Evolutionary conservation across 2,113 vertebrate genomes (phyloP), one percentile per base, ranked within the genome.

Genomic region (Colossoma macropomum): DNA sequence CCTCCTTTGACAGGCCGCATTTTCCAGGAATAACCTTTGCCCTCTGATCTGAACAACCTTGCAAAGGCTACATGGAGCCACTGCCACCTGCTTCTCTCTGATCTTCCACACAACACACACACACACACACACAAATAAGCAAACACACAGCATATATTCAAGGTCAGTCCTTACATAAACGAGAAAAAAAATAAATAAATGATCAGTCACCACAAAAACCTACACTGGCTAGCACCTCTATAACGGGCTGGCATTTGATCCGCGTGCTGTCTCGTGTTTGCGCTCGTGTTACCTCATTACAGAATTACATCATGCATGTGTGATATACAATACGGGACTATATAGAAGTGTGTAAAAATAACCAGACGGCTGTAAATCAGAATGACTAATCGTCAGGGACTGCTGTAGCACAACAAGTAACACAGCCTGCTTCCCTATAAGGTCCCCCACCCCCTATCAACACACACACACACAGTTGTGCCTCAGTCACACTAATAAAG

Each of bases 271-370:
- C 23, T 45, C 28, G 48, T 63, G 28, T 41, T 30, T 38, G 10
- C 63, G 41, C 63, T 38, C 21, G 52, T 45, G 70, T 54, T 27
- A 34, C 80, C 38, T 62, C 77, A 52, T 85, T 34, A 48, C 48
- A 68, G 52, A 30, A 5, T n/a, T 63, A 77, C 77, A 4, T 83
- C 60, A 52, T 70, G 34, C 60, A 50, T 21, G 9, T 52, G 25
- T 4, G 17, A 84, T 79, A 65, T 79, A 76, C 75, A 63, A 71
- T 0, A 71, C 50, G 79, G 84, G 86, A 79, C 75, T 85, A 87
- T 84, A 88, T 85, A 85, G 84, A 87, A 81, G 83, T 65, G n/a
- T 75, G 88, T 89, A 84, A 86, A 92, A 92, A 92, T 88, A 91
- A 90, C 90, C 77, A 45, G 54, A 76, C 83, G 45, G 62, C 84